These are phyloP conservation scores for Cyprinodon brontotheroides DNA, from an alignment of 2,113 vertebrate species.

Conservation along the genomic window DNA sequence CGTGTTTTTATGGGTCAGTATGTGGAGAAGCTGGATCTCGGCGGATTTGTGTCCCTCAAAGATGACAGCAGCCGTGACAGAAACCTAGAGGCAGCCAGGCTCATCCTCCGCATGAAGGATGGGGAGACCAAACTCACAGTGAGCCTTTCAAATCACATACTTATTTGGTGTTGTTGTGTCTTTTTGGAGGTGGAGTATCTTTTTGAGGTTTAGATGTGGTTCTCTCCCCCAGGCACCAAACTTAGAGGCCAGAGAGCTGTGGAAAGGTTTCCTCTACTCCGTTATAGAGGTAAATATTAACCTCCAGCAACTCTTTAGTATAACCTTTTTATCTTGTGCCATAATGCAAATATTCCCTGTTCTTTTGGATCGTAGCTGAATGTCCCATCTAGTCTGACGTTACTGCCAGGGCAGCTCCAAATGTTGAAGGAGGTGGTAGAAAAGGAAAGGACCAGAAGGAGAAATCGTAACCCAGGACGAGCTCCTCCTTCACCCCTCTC, in stretches of 20 bases:
- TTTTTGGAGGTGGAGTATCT: background rate
- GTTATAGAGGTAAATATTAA: slow-evolving; percentile 81
- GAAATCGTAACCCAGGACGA: slow-evolving; percentile 69
- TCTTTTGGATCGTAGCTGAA: slow-evolving; percentile 74
- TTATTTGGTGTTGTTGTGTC: background rate
- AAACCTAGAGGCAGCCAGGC: slow-evolving; percentile 71
- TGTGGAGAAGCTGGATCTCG: slow-evolving; percentile 84
- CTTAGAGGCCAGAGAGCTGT: slow-evolving; percentile 85
- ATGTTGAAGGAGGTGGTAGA: slow-evolving; percentile 85
- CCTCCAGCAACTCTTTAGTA: background rate
- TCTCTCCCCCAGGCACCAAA: slow-evolving; percentile 79
- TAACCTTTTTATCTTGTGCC: background rate
- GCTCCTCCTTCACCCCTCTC: slow-evolving; percentile 75
- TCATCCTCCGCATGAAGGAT: slow-evolving; percentile 81
- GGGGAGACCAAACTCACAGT: slow-evolving; percentile 86
- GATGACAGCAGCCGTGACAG: slow-evolving; percentile 78
- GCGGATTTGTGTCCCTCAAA: slow-evolving; percentile 80
- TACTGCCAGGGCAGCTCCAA: slow-evolving; percentile 87
- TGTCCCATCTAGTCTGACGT: slow-evolving; percentile 80
- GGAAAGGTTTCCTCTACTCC: slow-evolving; percentile 89
- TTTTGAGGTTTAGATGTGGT: background rate
- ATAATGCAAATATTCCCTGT: background rate
- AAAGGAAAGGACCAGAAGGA: slow-evolving; percentile 80
- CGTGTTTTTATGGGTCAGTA: slow-evolving; percentile 67
- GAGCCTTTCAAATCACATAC: slow-evolving; percentile 5